Evolutionary conservation across 1,140 invertebrate genomes (phyloP).

Genomic region (Orchesella cincta): DNA sequence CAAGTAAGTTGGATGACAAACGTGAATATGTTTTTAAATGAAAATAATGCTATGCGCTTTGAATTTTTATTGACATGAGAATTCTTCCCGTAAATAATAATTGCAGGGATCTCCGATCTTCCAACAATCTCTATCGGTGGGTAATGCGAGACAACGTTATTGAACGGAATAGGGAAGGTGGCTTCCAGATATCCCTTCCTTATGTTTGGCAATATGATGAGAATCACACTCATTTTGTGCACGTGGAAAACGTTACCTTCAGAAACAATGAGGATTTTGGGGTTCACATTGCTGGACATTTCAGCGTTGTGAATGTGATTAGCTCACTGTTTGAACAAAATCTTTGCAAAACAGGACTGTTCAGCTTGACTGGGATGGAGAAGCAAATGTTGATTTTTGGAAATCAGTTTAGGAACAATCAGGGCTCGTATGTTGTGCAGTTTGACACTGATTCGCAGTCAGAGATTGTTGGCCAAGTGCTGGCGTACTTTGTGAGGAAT

Average conservation of each 20-base stretch:
- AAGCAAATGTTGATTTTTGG: slow-evolving; percentile 80
- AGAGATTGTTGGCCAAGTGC: slow-evolving; percentile 82
- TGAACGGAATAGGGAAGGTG: slow-evolving; percentile 78
- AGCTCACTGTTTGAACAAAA: slow-evolving; percentile 85
- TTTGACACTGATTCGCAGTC: slow-evolving; percentile 89
- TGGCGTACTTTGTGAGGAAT: slow-evolving; percentile 77
- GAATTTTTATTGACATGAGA: slow-evolving; percentile 18
- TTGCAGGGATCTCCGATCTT: slow-evolving; percentile 79
- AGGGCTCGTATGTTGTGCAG: slow-evolving; percentile 81
- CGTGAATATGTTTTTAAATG: neutral
- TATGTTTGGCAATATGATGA: slow-evolving; percentile 95
- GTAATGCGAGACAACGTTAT: slow-evolving; percentile 83
- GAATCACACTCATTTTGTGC: slow-evolving; percentile 87
- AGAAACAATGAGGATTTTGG: slow-evolving; percentile 80
- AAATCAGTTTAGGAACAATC: slow-evolving; percentile 77
- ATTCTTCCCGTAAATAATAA: too few species aligned
- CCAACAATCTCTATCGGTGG: slow-evolving; percentile 94
- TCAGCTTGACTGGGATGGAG: slow-evolving; percentile 92
- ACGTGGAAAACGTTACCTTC: slow-evolving; percentile 84
- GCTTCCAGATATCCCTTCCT: slow-evolving; percentile 80
- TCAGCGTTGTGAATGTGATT: slow-evolving; percentile 73
- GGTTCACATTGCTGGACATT: slow-evolving; percentile 87
- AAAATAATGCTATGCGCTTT: neutral
- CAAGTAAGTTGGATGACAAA: slow-evolving; percentile 50
- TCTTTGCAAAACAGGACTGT: slow-evolving; percentile 75